Percentiles rank a stretch among this genome's conserved stretches.
Conservation (phyloP, 2,888 invertebrate genomes). For the Asteroscopus sphinx region DNA sequence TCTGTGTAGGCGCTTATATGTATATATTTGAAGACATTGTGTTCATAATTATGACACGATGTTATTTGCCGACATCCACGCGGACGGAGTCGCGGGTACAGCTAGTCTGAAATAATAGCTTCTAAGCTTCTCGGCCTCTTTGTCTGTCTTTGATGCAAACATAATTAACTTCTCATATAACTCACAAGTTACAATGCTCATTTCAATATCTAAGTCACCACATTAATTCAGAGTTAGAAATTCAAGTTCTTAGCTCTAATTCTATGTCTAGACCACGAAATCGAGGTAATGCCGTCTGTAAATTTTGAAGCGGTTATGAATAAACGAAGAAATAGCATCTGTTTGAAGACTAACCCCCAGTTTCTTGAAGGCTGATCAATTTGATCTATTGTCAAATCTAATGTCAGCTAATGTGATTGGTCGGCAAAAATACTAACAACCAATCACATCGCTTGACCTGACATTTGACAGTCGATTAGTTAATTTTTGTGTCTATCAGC, state of each 20-base stretch:
- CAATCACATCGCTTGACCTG: too few species aligned
- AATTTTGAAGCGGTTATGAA: constrained; percentile 25
- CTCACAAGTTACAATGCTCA: neutral
- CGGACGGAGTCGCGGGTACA: too few species aligned
- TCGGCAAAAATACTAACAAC: too few species aligned
- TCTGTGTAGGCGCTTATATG: too few species aligned
- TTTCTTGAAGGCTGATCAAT: too few species aligned
- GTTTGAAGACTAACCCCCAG: constrained; percentile 7
- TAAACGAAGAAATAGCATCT: constrained; percentile 18
- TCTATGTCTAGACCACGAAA: constrained; percentile 8
- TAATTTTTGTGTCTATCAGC: too few species aligned
- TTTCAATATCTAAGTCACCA: constrained; percentile 1
- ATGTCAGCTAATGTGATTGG: too few species aligned
- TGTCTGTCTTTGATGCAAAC: neutral
- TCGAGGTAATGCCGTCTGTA: constrained; percentile 4
- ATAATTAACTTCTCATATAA: neutral
- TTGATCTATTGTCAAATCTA: too few species aligned
- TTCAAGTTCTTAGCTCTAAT: constrained; percentile 4
- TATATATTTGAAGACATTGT: too few species aligned
- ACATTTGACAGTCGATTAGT: too few species aligned
- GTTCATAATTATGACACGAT: too few species aligned
- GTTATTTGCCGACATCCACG: too few species aligned
- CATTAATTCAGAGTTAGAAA: constrained; percentile 9
- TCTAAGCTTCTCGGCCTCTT: neutral
- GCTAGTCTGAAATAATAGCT: constrained; percentile 2